These are phyloP conservation scores for Pimephales promelas DNA, from an alignment of 2,113 vertebrate species.

Conservation along the genomic window DNA sequence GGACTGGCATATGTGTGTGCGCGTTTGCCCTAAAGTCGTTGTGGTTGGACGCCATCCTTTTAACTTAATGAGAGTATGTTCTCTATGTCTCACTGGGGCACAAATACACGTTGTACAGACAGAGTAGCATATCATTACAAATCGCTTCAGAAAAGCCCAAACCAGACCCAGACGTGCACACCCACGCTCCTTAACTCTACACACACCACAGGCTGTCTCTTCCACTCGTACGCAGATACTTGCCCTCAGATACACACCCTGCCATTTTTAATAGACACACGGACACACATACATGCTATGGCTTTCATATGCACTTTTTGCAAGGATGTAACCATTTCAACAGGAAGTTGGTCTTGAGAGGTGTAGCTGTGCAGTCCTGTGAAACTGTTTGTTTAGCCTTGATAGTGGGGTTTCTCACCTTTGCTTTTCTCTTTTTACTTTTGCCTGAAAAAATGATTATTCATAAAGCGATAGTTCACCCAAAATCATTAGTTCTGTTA, in stretches of 20 bases:
- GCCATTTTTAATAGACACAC: conserved; percentile 43
- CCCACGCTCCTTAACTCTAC: conserved; percentile 45
- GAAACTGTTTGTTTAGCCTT: background rate
- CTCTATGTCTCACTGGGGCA: conserved; percentile 48
- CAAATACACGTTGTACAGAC: conserved; percentile 61
- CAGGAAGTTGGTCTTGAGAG: background rate
- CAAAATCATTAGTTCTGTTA: background rate
- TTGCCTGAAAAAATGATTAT: background rate
- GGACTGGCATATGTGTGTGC: conserved; percentile 47
- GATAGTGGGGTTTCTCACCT: background rate
- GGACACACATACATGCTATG: conserved; percentile 41
- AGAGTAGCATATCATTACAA: conserved; percentile 61
- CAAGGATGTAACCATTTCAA: background rate
- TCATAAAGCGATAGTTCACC: background rate
- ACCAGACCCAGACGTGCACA: conserved; percentile 50
- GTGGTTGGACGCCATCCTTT: conserved; percentile 50
- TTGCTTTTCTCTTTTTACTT: background rate
- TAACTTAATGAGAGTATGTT: conserved; percentile 60
- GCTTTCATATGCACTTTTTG: conserved; percentile 39
- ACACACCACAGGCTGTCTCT: conserved; percentile 44
- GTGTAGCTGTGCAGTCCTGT: background rate
- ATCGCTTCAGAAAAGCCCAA: conserved; percentile 54
- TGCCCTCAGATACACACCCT: conserved; percentile 40
- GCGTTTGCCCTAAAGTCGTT: conserved; percentile 52
- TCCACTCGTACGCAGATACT: conserved; percentile 32